Base-by-base conservation (phyloP, 2,888 invertebrate genomes). In the Drosophila pegasa region DNA sequence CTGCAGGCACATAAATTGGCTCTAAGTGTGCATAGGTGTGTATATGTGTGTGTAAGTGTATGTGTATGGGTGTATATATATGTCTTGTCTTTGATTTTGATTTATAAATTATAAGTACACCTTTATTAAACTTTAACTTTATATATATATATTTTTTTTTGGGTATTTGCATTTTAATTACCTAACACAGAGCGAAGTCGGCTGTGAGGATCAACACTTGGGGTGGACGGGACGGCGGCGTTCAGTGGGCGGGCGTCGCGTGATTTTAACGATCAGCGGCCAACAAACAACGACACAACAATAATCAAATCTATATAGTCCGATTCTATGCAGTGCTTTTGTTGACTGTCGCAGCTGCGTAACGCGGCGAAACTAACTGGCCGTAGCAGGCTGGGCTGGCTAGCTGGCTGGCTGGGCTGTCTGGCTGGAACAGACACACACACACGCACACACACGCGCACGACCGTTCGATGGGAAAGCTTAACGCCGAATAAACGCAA, bases 381-480 rank as follows among this genome's bases (percentile, higher is more conserved):
- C 73, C 71, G 66, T 43, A 37, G 69, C 71, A n/a, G n/a, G 56
- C 68, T 41, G 20, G 71, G 63, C 45, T 64, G 59, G 68, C 18
- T 31, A 20, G 16, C 43, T 20, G 43, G 43, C 27, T 45, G 25
- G 10, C 22, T 22, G 38, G 40, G 40, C 41, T 22, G 29, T 29
- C 18, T 38, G 40, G 20, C 40, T 16, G 37, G 22, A 8, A 18
- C 29, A 18, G 29, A 47, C 29, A 29, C 47, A 20, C 31, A 31
- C 29, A 18, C 9, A 45, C 12, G 12, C 43, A 22, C 47, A 47
- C 47, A 14, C 25, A 6, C 70, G 64, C 73, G 72, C 71, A 71
- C 88, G 78, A 91, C 91, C 91, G 91, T 90, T 89, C 92, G 85
- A 80, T 87, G 80, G 83, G 81, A 91, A 89, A 91, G 91, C 92